Evolutionary conservation across 2,888 invertebrate genomes (phyloP), one percentile per base, ranked within the genome.

Genomic region (Synanthedon andrenaeformis): DNA sequence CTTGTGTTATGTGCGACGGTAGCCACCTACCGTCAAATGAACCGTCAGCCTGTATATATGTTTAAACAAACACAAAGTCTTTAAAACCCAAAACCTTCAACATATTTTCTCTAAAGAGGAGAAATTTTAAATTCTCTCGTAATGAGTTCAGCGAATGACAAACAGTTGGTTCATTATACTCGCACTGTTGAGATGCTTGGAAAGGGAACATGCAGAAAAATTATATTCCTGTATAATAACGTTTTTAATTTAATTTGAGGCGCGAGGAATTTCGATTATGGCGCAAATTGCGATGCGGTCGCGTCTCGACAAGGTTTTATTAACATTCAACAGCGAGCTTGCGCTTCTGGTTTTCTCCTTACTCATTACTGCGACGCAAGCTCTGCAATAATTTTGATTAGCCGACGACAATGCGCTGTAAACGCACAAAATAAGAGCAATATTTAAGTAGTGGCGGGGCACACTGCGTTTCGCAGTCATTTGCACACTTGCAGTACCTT

Each of bases 231-330:
- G 63, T 66, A 64, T 68, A 69, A 70, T 66, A 70, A 72, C 66
- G 64, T 70, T 76, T 35, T 35, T 69, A 70, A 73, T 76, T 74
- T 77, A 76, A 81, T 80, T 81, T 78, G 72, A 71, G 69, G 67
- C 69, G 70, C 67, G 70, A 72, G 75, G 82, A 77, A 83, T 82
- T 69, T 73, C 72, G 71, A 74, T 77, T 77, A 78, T 71, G 72
- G 77, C 75, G 80, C 80, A 85, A 82, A 82, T 82, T 77, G 70
- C 73, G 58, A 72, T 70, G 78, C 74, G 70, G 73, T 66, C 59
- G 61, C 60, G 62, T 61, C 56, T 65, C 62, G 62, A 64, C 59
- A 56, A 62, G 64, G 64, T 65, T 71, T 73, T 70, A 79, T 79
- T 79, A 79, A 73, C 77, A 74, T 77, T 78, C 74, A 73, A 60